These are phyloP conservation scores for Gryllus bimaculatus DNA, from an alignment of 1,140 invertebrate species.

Conservation along the genomic window DNA sequence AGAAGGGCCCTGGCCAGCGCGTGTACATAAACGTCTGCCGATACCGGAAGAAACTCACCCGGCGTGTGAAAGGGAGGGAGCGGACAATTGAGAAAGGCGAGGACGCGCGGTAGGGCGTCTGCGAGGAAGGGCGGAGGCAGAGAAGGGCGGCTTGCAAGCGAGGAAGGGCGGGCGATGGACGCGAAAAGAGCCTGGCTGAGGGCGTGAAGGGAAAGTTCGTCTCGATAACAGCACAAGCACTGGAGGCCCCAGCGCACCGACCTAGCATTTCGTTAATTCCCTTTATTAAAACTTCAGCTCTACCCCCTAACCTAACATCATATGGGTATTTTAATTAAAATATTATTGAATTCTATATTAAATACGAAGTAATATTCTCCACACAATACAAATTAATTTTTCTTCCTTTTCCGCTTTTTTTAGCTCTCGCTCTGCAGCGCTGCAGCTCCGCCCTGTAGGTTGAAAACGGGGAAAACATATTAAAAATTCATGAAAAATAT, in stretches of 20 bases:
- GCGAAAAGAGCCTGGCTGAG: background rate
- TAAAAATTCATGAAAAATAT: background rate
- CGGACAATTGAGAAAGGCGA: too few species aligned
- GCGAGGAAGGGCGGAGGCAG: background rate
- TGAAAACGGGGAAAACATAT: background rate
- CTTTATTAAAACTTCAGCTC: background rate
- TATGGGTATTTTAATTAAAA: background rate
- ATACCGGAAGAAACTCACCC: too few species aligned
- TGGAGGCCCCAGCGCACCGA: too few species aligned
- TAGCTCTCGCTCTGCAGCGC: background rate
- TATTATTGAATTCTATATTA: background rate
- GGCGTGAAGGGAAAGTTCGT: background rate
- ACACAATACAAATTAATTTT: slow-evolving; percentile 1
- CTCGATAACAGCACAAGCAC: background rate
- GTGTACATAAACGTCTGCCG: too few species aligned
- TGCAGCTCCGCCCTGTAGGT: background rate
- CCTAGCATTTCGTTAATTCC: background rate
- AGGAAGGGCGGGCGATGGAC: background rate
- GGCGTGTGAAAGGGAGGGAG: too few species aligned
- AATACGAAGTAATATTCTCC: background rate
- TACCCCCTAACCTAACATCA: background rate
- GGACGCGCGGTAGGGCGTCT: background rate
- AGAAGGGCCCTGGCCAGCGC: too few species aligned
- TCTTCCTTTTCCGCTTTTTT: background rate
- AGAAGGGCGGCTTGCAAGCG: background rate